Evolutionary conservation across 2,888 invertebrate species (phyloP), one percentile per base, ranked within the genome.

Genomic region (Rambutsinella grinnellia): DNA sequence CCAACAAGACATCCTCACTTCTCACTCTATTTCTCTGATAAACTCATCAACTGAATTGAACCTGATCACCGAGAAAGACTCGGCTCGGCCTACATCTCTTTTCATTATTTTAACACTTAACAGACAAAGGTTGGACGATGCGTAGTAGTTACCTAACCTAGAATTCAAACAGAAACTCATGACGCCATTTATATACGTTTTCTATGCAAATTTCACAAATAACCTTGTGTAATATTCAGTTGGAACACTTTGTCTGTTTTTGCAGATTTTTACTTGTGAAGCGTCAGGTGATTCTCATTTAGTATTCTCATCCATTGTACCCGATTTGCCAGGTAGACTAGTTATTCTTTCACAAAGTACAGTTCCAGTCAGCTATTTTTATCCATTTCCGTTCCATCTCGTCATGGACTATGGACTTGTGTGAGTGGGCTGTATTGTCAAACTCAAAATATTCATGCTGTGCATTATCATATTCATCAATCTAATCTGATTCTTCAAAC

Each of bases 111-210:
- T 17, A n/a, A 8, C 63, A 60, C 68, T 27, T 19, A 26, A 26
- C 24, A 27, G 70, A 57, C 44, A 61, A 71, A 54, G 63, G 54
- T 53, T 53, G 53, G 51, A 53, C 23, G 63, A 15, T 53, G 51
- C 44, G 17, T 46, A n/a, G 61, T 71, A 21, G 54, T 72, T 72
- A 72, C 53, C 60, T 72, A 72, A 66, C 72, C 72, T 60, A 72
- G 72, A 72, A 72, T 71, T 71, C 19, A 26, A 63, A 63, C 24
- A 23, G n/a, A n/a, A 57, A 53, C 27, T 27, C 47, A 21, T 63
- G 63, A 71, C 71, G 71, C 58, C 63, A 54, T 27, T 47, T 56
- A 26, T 57, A 57, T 44, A n/a, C 28, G 61, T 71, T 65, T 71
- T 71, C 62, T 63, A 71, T 71, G 63, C 63, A 51, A 71, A 71